Percentiles rank a stretch among this genome's conserved stretches.
Conservation (phyloP, 1,140 invertebrate genomes). For the Vollenhovia emeryi region DNA sequence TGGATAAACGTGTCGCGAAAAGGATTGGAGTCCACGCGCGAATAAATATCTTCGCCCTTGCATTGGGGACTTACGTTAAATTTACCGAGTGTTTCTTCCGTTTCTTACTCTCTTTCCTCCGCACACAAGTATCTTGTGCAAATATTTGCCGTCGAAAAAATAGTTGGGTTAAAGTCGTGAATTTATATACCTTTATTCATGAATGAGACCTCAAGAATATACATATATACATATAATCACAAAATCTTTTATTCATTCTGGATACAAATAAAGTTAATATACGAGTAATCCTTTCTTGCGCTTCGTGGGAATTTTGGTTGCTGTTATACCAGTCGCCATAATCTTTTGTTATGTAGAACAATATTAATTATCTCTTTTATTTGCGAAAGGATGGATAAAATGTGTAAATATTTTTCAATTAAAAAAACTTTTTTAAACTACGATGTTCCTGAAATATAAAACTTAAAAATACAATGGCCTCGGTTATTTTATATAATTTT, state of each 20-base stretch:
- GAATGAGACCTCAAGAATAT: not conserved
- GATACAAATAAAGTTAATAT: not conserved
- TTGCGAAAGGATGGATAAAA: not conserved
- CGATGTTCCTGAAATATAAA: not conserved
- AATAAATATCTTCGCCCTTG: not conserved
- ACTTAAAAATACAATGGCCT: not conserved
- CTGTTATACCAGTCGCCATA: not conserved
- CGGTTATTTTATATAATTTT: not conserved
- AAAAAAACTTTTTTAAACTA: not conserved
- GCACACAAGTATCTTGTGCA: not conserved
- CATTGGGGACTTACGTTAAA: not conserved
- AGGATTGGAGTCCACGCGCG: not conserved
- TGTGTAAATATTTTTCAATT: not conserved
- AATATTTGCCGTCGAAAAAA: not conserved
- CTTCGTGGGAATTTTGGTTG: not conserved
- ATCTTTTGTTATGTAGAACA: not conserved
- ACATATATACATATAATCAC: not conserved
- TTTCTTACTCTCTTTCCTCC: not conserved
- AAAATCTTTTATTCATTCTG: not conserved
- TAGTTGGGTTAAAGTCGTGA: not conserved
- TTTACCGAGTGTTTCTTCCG: not conserved
- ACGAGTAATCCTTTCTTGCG: not conserved
- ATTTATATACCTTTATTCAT: conserved; percentile 15
- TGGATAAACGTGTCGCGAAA: not conserved
- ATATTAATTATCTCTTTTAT: not conserved